phyloP scores from a whole-genome alignment of 2,113 vertebrate genomes.

The Lota lota region DNA sequence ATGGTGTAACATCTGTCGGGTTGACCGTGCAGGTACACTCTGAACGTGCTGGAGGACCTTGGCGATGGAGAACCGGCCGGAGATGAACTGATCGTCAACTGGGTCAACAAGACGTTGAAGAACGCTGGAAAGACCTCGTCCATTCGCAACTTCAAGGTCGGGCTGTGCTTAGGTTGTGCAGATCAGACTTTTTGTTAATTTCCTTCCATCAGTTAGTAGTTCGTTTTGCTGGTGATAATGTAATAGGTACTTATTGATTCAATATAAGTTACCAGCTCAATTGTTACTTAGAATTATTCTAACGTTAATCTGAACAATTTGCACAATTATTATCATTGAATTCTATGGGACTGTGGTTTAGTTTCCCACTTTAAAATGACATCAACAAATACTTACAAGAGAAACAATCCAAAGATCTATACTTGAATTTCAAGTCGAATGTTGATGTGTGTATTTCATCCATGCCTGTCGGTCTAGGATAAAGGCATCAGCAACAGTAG shows the following conservation, averaged over 20 bases:
- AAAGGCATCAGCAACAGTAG: constrained; percentile 85
- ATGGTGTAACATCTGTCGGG: too few relatives aligned
- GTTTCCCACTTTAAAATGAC: neutral
- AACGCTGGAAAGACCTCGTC: constrained; percentile 85
- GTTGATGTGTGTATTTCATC: neutral
- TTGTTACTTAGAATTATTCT: too few relatives aligned
- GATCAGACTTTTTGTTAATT: too few relatives aligned
- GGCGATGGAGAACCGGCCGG: constrained; percentile 88
- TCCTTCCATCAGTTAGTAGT: too few relatives aligned
- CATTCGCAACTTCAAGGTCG: constrained; percentile 91
- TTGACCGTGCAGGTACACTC: constrained; percentile 78
- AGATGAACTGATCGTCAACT: constrained; percentile 89
- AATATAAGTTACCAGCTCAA: too few relatives aligned
- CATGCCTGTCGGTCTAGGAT: constrained; percentile 72
- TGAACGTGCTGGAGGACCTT: constrained; percentile 87
- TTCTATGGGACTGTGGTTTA: neutral
- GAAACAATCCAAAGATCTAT: neutral
- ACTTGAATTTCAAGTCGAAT: neutral
- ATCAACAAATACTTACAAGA: neutral
- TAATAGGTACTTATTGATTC: too few relatives aligned
- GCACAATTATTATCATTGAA: too few relatives aligned
- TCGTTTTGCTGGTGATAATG: too few relatives aligned
- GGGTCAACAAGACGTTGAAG: constrained; percentile 88
- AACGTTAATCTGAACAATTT: too few relatives aligned
- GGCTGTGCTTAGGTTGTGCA: neutral